A percentile compares a stretch with the other conserved stretches of the same genome.
phyloP scores from a whole-genome alignment of 2,797 vertebrate genomes.

The Argentina silus region DNA sequence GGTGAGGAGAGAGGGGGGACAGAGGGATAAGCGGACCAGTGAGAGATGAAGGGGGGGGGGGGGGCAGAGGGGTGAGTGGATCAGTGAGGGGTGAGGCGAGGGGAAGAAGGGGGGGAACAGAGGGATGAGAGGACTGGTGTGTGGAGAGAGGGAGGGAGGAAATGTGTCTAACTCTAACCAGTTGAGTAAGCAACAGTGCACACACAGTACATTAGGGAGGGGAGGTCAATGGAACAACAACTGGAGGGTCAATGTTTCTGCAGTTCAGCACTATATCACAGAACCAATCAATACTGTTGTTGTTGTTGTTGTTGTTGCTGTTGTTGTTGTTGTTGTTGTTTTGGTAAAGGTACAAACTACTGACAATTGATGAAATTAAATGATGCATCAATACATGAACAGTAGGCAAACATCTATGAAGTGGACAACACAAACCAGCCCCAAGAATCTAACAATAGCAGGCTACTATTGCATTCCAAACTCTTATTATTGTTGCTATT shows the following conservation, averaged over 20 bases:
- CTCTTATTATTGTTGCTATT: not conserved
- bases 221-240: not conserved
- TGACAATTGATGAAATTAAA: not conserved
- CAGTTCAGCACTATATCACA: not conserved
- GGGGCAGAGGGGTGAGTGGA: not conserved
- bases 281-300: too few relatives aligned
- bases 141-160: not conserved
- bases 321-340: too few relatives aligned
- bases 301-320: too few relatives aligned
- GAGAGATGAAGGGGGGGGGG: not conserved
- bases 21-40: not conserved
- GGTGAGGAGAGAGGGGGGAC: not conserved
- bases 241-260: not conserved
- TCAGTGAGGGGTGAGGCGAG: not conserved
- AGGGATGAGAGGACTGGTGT: not conserved
- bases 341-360: not conserved
- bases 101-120: not conserved
- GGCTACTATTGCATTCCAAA: not conserved
- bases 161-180: conserved; percentile 11
- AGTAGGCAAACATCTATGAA: not conserved
- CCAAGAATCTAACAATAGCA: not conserved
- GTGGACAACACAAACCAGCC: not conserved
- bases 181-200: conserved; percentile 5
- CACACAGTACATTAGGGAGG: not conserved
- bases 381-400: not conserved